These are phyloP conservation scores for Chaitophorus viminalis DNA, from an alignment of 2,888 invertebrate genomes.

Conservation along the genomic window DNA sequence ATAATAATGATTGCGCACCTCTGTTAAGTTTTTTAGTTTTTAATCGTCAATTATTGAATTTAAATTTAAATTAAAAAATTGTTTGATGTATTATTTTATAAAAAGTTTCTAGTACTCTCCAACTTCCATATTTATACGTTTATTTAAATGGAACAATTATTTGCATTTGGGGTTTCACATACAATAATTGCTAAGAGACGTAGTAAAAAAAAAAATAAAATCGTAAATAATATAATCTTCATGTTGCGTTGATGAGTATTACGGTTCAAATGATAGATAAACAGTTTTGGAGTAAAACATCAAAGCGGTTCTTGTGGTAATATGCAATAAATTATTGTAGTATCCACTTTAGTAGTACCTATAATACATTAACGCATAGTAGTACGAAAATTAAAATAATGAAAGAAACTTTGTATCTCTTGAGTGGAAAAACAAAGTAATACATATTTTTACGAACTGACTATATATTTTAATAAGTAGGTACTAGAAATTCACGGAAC, in stretches of 20 bases:
- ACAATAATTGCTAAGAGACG: too few species aligned
- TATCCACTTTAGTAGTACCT: neutral
- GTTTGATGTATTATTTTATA: too few species aligned
- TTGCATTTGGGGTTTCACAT: too few species aligned
- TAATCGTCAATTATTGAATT: too few species aligned
- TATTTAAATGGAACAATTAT: too few species aligned
- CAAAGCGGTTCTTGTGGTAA: neutral
- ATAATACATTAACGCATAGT: too few species aligned
- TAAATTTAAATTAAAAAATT: too few species aligned
- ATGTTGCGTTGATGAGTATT: neutral
- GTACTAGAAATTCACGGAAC: neutral
- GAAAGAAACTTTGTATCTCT: neutral
- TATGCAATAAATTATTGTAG: neutral
- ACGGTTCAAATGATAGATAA: neutral
- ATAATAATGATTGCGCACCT: too few species aligned
- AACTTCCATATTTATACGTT: too few species aligned
- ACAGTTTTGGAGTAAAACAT: slow-evolving; percentile 1
- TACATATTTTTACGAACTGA: neutral
- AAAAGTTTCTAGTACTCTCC: too few species aligned
- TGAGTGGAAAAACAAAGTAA: slow-evolving; percentile 4
- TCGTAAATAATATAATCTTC: neutral
- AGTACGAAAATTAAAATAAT: neutral
- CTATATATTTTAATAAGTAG: neutral
- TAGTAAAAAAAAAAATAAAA: too few species aligned
- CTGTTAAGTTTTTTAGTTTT: too few species aligned